A percentile compares a stretch with the other conserved stretches of the same genome.
phyloP scores from a whole-genome alignment of 2,797 vertebrate species.

The Manis javanica region DNA sequence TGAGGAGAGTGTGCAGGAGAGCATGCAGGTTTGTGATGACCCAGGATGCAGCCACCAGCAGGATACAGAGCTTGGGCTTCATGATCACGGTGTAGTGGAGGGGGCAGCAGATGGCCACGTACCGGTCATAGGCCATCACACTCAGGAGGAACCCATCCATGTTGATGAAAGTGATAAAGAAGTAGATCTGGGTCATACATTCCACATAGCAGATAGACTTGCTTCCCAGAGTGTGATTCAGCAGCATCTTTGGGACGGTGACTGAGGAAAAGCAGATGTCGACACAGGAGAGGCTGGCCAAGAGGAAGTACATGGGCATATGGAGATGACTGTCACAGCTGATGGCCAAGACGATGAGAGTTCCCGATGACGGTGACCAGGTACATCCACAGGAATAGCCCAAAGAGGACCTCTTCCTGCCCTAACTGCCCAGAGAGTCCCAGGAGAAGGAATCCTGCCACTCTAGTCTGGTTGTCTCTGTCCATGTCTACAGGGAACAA shows the following conservation, averaged over 20 bases:
- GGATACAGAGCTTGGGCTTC: constrained; percentile 56
- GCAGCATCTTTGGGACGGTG: constrained; percentile 61
- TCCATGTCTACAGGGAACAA: neutral
- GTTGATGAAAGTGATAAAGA: constrained; percentile 74
- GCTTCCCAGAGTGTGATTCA: neutral
- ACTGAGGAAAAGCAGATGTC: constrained; percentile 69
- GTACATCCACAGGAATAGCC: constrained; percentile 71
- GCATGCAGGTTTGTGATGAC: constrained; percentile 25
- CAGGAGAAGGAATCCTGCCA: constrained; percentile 71
- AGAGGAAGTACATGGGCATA: constrained; percentile 73
- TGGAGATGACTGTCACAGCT: constrained; percentile 56
- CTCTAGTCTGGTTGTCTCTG: constrained; percentile 31
- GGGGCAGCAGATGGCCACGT: constrained; percentile 54
- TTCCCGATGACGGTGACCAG: constrained; percentile 75
- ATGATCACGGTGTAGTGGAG: constrained; percentile 65
- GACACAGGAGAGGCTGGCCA: constrained; percentile 63
- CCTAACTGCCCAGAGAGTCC: constrained; percentile 66
- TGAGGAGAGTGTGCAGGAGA: constrained; percentile 53
- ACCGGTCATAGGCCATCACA: constrained; percentile 73
- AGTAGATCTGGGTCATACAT: constrained; percentile 78
- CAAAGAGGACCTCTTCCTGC: constrained; percentile 64
- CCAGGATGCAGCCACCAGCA: constrained; percentile 57
- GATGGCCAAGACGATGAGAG: constrained; percentile 74
- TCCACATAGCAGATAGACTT: constrained; percentile 53
- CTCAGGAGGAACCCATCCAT: constrained; percentile 76